Conservation (phyloP, 1,140 invertebrate genomes). For the Heterodera schachtii region DNA sequence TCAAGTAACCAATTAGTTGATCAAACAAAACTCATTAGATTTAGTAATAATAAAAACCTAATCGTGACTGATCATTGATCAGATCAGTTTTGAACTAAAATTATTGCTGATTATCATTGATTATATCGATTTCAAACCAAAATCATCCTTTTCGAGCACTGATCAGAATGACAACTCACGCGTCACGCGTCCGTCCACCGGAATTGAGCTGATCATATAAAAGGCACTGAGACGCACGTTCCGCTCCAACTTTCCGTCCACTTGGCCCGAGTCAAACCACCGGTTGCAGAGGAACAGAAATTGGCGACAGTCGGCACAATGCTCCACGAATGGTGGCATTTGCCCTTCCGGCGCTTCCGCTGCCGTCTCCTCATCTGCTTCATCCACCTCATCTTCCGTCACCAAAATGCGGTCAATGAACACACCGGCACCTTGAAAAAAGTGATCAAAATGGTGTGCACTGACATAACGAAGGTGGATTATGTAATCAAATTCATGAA, state of each 20-base stretch:
- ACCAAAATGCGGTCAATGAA: constrained; percentile 51
- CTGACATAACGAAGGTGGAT: too few relatives aligned
- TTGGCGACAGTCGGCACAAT: constrained; percentile 28
- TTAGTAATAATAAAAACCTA: too few relatives aligned
- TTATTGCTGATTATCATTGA: too few relatives aligned
- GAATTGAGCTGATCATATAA: constrained; percentile 47
- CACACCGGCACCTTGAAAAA: constrained; percentile 43
- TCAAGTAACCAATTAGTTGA: too few relatives aligned
- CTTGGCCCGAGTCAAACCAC: constrained; percentile 53
- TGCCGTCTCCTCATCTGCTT: neutral
- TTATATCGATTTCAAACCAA: too few relatives aligned
- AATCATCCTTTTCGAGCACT: neutral
- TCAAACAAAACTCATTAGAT: too few relatives aligned
- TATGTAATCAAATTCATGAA: too few relatives aligned
- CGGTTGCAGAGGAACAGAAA: constrained; percentile 54
- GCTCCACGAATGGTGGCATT: neutral
- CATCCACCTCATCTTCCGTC: constrained; percentile 43
- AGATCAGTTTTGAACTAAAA: too few relatives aligned
- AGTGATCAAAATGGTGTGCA: neutral
- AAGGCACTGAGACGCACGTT: constrained; percentile 42
- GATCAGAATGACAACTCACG: neutral
- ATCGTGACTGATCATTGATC: too few relatives aligned
- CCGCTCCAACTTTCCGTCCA: constrained; percentile 53
- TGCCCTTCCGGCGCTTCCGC: neutral
- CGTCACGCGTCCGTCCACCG: constrained; percentile 34